A percentile compares a stretch with the other conserved stretches of the same genome.
Conservation (phyloP, 2,888 invertebrate species). For the Oscheius sp. region DNA sequence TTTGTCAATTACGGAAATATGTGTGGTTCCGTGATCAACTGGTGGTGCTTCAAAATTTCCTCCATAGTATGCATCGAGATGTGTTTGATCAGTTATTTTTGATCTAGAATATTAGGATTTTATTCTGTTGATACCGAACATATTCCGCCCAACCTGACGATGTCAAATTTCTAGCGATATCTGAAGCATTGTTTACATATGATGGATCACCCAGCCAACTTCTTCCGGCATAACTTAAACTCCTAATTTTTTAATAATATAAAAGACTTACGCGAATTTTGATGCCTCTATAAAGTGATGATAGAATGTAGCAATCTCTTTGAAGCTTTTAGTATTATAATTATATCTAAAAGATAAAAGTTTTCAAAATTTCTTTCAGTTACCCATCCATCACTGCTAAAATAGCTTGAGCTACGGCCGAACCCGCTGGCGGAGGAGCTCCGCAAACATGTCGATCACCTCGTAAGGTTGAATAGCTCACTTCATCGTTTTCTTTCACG, state of each 20-base stretch:
- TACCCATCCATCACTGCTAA: constrained; percentile 80
- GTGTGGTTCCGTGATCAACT: constrained; percentile 85
- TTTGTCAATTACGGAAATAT: constrained; percentile 81
- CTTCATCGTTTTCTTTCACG: constrained; percentile 51
- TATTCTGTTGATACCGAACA: constrained; percentile 38
- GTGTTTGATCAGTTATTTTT: constrained; percentile 59
- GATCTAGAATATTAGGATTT: constrained; percentile 34
- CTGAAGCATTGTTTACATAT: constrained; percentile 72
- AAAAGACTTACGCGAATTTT: constrained; percentile 82
- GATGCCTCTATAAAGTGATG: constrained; percentile 88
- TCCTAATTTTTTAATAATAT: not conserved
- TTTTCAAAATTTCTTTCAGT: not conserved
- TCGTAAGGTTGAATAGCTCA: constrained; percentile 56
- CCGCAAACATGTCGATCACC: constrained; percentile 79
- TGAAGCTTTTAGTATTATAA: constrained; percentile 55
- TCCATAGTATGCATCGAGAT: constrained; percentile 65
- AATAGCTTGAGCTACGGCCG: constrained; percentile 82
- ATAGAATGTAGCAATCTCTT: constrained; percentile 75
- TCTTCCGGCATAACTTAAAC: constrained; percentile 38
- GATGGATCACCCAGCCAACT: constrained; percentile 77
- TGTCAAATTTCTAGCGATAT: constrained; percentile 63
- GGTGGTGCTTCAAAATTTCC: constrained; percentile 65
- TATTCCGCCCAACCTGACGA: constrained; percentile 57
- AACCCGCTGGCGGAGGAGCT: constrained; percentile 87
- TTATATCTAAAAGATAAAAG: constrained; percentile 45